Percentiles rank a stretch among this genome's conserved stretches.
These are phyloP conservation scores for Chrysemys picta DNA, from an alignment of 2,113 vertebrate genomes.

Conservation along the genomic window DNA sequence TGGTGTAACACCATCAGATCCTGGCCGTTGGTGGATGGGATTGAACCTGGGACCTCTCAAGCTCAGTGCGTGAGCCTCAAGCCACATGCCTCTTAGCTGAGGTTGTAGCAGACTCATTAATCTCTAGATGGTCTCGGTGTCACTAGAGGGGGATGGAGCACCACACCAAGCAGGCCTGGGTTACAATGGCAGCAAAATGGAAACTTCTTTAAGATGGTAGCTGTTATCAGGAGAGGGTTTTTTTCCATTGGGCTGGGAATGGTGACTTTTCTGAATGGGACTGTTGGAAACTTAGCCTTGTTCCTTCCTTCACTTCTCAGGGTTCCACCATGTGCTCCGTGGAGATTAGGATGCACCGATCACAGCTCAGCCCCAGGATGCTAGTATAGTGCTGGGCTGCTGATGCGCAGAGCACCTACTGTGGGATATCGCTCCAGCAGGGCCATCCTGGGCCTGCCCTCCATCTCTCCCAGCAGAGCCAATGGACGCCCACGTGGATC, in stretches of 20 bases:
- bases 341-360: constrained; percentile 32
- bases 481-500: constrained; percentile 95
- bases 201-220: not conserved
- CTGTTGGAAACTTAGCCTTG: not conserved
- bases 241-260: not conserved
- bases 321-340: constrained; percentile 33
- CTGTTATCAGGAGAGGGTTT: not conserved
- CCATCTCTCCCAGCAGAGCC: not conserved
- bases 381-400: constrained; percentile 63
- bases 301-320: constrained; percentile 34
- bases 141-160: too few species aligned
- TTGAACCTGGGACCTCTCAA: too few species aligned
- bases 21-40: too few species aligned
- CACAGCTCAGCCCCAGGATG: not conserved
- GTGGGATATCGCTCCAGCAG: constrained; percentile 15
- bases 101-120: too few species aligned
- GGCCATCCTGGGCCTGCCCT: not conserved
- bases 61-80: too few species aligned
- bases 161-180: too few species aligned
- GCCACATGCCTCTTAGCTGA: too few species aligned
- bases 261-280: accelerated
- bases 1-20: not conserved
- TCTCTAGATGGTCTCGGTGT: too few species aligned
- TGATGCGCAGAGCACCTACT: not conserved
- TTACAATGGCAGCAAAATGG: not conserved